phyloP scores from a whole-genome alignment of 1,140 invertebrate species.

The Amyelois transitella region DNA sequence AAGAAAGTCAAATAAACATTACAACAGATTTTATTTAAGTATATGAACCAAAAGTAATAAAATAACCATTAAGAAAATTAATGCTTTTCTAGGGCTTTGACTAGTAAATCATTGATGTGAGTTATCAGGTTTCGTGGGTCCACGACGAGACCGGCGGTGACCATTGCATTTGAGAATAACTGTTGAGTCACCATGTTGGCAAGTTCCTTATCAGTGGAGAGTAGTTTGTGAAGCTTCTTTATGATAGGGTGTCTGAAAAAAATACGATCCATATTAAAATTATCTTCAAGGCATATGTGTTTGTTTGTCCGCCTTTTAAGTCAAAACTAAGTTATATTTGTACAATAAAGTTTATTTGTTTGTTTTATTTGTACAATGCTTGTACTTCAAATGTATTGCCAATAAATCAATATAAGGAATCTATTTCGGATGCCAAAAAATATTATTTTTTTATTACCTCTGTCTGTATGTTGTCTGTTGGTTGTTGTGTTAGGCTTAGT shows the following conservation, averaged over 20 bases:
- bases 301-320: too few relatives aligned
- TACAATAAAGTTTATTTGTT: too few relatives aligned
- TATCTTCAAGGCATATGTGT: neutral
- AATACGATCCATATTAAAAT: constrained; percentile 2
- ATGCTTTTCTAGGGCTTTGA: constrained; percentile 88
- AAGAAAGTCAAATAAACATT: too few relatives aligned
- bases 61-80: constrained; percentile 62
- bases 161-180: constrained; percentile 95
- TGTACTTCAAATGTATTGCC: too few relatives aligned
- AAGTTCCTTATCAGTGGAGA: constrained; percentile 83
- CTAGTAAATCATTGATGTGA: constrained; percentile 91
- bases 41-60: neutral
- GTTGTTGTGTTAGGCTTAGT: too few relatives aligned
- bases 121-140: constrained; percentile 90
- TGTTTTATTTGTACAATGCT: too few relatives aligned
- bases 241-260: constrained; percentile 90
- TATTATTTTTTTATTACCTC: too few relatives aligned
- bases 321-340: too few relatives aligned
- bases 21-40: too few relatives aligned
- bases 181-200: constrained; percentile 91
- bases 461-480: too few relatives aligned
- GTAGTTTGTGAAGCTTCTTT: constrained; percentile 88
- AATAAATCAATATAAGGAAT: too few relatives aligned
- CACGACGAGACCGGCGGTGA: constrained; percentile 94
- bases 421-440: too few relatives aligned